Conservation (phyloP, 1,140 invertebrate species). For the Caenorhabditis elegans region WBcel235 BX284605.5:11573001-11573500, state of each 20-base stretch:
- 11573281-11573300: too few relatives aligned
- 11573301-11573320: too few relatives aligned
- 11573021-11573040: slow-evolving; percentile 25
- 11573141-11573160: not conserved
- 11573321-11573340: too few relatives aligned
- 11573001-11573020: not conserved
- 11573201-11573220: too few relatives aligned
- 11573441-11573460: not conserved
- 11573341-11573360: too few relatives aligned
- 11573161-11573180: not conserved
- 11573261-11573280: too few relatives aligned
- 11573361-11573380: too few relatives aligned
- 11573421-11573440: too few relatives aligned
- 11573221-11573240: too few relatives aligned
- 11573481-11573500: not conserved
- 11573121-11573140: not conserved
- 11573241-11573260: too few relatives aligned
- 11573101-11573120: slow-evolving; percentile 4
- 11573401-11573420: too few relatives aligned
- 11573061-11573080: not conserved
- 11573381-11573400: too few relatives aligned
- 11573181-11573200: not conserved
- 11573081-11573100: not conserved
- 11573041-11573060: slow-evolving; percentile 20
- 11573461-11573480: not conserved